phyloP scores from a whole-genome alignment of 1,140 invertebrate genomes.

The Nasonia vitripennis region DNA sequence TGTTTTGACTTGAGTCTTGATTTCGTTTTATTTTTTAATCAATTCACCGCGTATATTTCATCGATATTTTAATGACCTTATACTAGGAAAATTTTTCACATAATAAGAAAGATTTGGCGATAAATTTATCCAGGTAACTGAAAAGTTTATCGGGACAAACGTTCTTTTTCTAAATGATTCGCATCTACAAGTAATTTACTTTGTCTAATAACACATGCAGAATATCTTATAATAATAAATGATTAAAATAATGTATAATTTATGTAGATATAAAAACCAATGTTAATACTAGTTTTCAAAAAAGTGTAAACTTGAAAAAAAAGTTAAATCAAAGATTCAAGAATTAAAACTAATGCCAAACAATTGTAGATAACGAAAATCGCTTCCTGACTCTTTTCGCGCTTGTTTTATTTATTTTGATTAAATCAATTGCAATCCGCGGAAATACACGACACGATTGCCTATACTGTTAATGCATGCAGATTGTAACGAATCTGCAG shows the following conservation, averaged over 20 bases:
- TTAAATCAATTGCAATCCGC: neutral
- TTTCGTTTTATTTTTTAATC: neutral
- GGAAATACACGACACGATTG: neutral
- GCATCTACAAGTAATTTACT: neutral
- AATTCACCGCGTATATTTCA: constrained; percentile 9
- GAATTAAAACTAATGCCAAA: neutral
- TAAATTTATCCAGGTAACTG: neutral
- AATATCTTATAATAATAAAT: constrained; percentile 21
- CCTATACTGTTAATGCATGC: neutral
- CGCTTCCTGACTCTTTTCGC: neutral
- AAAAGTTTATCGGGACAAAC: neutral
- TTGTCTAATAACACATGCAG: constrained; percentile 2
- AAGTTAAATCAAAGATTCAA: neutral
- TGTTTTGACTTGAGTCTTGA: constrained; percentile 6
- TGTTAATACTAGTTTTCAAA: neutral
- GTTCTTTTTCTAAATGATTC: constrained; percentile 18
- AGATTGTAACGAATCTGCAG: neutral
- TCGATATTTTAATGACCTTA: constrained; percentile 17
- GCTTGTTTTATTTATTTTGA: neutral
- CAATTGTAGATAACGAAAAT: neutral
- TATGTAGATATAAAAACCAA: constrained; percentile 30
- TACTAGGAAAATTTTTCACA: neutral
- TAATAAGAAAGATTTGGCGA: neutral
- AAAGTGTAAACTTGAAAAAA: constrained; percentile 20
- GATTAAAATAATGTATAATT: constrained; percentile 26